Percentiles rank a stretch among this genome's conserved stretches.
Conservation (phyloP, 2,888 invertebrate genomes). For the Ethmia dodecea region DNA sequence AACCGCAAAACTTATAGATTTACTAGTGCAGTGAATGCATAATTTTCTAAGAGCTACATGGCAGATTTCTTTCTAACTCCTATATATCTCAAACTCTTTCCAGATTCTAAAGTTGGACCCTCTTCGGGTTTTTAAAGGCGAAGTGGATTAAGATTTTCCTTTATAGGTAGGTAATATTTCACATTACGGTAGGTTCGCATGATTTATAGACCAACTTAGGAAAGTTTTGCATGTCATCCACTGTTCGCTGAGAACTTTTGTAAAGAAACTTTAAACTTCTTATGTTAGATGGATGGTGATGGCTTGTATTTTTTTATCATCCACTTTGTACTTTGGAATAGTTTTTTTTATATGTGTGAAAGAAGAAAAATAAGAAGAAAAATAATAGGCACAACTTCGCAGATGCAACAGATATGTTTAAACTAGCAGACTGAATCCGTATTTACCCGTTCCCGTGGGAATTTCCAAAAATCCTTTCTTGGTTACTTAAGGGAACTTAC, state of each 20-base stretch:
- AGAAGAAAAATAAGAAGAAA: too few species aligned
- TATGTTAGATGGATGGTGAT: slow-evolving; percentile 53
- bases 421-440: too few species aligned
- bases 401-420: too few species aligned
- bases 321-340: too few species aligned
- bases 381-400: too few species aligned
- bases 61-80: slow-evolving; percentile 37
- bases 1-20: too few species aligned
- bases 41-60: slow-evolving; percentile 25
- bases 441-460: too few species aligned
- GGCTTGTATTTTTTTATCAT: too few species aligned
- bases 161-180: slow-evolving; percentile 63
- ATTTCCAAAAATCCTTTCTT: too few species aligned
- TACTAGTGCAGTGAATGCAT: too few species aligned
- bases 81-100: slow-evolving; percentile 52
- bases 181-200: slow-evolving; percentile 59
- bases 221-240: slow-evolving; percentile 71
- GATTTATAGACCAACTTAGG: slow-evolving; percentile 69
- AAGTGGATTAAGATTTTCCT: slow-evolving; percentile 69
- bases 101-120: slow-evolving; percentile 54
- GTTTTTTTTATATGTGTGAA: too few species aligned
- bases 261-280: slow-evolving; percentile 65
- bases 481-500: too few species aligned
- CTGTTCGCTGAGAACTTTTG: slow-evolving; percentile 56
- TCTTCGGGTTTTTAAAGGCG: slow-evolving; percentile 55